These are phyloP conservation scores for Synanceia verrucosa DNA, from an alignment of 2,797 vertebrate genomes.

Conservation along the genomic window DNA sequence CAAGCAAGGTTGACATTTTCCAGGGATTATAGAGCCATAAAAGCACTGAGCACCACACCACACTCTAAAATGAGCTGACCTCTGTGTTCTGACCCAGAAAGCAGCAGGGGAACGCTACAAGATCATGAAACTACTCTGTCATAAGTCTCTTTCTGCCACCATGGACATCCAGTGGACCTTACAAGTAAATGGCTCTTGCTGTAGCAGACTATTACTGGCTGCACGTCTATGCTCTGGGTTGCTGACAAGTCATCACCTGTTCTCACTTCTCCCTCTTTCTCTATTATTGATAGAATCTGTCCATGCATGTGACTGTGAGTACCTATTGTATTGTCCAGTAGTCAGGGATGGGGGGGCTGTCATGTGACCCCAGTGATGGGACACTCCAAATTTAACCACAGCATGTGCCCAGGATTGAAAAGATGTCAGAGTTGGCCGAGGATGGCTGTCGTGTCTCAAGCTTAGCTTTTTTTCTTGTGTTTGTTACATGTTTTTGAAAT, in stretches of 20 bases:
- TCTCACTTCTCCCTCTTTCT: background rate
- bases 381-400: constrained; percentile 36
- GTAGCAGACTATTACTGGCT: too few species aligned
- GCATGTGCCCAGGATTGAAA: constrained; percentile 30
- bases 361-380: constrained; percentile 20
- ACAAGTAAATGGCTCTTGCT: too few species aligned
- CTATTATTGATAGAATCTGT: background rate
- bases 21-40: constrained; percentile 10
- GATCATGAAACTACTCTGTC: constrained; percentile 26
- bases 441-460: background rate
- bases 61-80: constrained; percentile 5
- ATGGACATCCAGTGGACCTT: background rate
- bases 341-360: background rate
- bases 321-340: constrained; percentile 1
- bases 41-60: background rate
- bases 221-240: background rate
- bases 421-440: constrained; percentile 8
- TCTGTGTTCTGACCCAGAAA: constrained; percentile 1
- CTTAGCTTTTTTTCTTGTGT: background rate
- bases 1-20: background rate
- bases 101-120: constrained; percentile 16
- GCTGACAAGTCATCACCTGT: background rate
- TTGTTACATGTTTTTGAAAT: background rate
- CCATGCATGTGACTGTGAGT: constrained; percentile 15
- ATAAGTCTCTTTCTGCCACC: background rate